phyloP scores from a whole-genome alignment of 2,113 vertebrate genomes.

The Albula glossodonta region DNA sequence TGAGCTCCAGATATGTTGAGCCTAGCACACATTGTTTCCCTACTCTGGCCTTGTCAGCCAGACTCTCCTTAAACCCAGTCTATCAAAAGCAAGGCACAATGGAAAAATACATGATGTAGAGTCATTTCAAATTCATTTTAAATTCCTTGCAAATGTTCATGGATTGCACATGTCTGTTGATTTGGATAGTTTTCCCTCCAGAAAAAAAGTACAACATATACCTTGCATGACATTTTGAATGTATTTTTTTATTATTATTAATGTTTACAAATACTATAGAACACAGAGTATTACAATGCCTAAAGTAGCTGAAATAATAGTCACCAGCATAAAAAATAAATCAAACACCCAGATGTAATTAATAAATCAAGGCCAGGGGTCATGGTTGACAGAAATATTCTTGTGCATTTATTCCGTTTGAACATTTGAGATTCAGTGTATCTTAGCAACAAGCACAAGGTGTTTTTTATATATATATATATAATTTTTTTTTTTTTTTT shows the following conservation, averaged over 20 bases:
- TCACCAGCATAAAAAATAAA: not conserved
- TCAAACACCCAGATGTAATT: not conserved
- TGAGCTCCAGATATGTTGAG: not conserved
- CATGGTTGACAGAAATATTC: not conserved
- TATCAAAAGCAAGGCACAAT: too few relatives aligned
- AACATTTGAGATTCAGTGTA: slow-evolving; percentile 18
- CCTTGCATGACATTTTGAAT: too few relatives aligned
- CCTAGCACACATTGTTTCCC: not conserved
- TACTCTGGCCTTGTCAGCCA: not conserved
- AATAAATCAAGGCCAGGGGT: not conserved
- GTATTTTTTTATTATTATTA: too few relatives aligned
- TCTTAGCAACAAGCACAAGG: slow-evolving; percentile 26
- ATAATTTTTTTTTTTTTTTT: not conserved
- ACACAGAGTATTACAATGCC: too few relatives aligned
- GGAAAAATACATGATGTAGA: too few relatives aligned
- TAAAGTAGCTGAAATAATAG: slow-evolving; percentile 9
- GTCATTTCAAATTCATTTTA: too few relatives aligned
- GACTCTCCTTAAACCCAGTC: too few relatives aligned
- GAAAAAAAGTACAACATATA: too few relatives aligned
- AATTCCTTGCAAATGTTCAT: too few relatives aligned
- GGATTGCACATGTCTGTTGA: too few relatives aligned
- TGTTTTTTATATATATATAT: not conserved
- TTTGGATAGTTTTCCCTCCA: too few relatives aligned
- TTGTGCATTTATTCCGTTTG: not conserved
- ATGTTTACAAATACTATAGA: too few relatives aligned